phyloP scores from a whole-genome alignment of 2,113 vertebrate genomes.

The Amphiprion percula region DNA sequence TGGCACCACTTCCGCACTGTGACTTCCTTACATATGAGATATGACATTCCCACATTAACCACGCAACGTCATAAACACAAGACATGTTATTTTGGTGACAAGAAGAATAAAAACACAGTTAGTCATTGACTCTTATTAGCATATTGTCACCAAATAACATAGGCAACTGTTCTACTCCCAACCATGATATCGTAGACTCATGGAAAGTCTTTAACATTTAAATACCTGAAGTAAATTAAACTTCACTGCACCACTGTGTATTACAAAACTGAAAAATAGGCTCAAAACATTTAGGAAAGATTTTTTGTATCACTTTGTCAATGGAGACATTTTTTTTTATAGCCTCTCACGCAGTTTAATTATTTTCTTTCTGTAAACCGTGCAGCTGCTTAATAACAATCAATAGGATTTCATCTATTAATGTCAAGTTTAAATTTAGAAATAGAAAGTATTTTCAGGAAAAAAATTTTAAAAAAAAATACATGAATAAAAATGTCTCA shows the following conservation, averaged over 20 bases:
- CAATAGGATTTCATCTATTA: too few species aligned
- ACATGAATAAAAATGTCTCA: too few species aligned
- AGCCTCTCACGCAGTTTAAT: too few species aligned
- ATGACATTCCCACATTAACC: background rate
- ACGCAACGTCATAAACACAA: background rate
- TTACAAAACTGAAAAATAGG: too few species aligned
- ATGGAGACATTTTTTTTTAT: too few species aligned
- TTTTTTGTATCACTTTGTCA: too few species aligned
- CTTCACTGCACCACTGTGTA: too few species aligned
- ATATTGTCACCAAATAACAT: background rate
- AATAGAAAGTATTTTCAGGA: background rate
- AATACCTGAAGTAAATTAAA: background rate
- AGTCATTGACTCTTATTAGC: background rate
- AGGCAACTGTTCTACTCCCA: background rate
- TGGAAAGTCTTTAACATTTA: background rate
- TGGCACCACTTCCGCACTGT: slow-evolving; percentile 12
- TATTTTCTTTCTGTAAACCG: too few species aligned
- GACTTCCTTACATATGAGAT: slow-evolving; percentile 12
- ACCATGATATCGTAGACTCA: background rate
- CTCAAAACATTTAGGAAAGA: too few species aligned
- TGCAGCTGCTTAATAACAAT: too few species aligned
- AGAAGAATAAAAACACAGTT: background rate
- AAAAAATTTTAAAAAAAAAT: background rate
- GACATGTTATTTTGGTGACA: slow-evolving; percentile 8
- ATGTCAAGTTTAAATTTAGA: too few species aligned